Percentiles rank a stretch among this genome's conserved stretches.
phyloP scores from a whole-genome alignment of 2,113 vertebrate species.

The Pteronura brasiliensis region DNA sequence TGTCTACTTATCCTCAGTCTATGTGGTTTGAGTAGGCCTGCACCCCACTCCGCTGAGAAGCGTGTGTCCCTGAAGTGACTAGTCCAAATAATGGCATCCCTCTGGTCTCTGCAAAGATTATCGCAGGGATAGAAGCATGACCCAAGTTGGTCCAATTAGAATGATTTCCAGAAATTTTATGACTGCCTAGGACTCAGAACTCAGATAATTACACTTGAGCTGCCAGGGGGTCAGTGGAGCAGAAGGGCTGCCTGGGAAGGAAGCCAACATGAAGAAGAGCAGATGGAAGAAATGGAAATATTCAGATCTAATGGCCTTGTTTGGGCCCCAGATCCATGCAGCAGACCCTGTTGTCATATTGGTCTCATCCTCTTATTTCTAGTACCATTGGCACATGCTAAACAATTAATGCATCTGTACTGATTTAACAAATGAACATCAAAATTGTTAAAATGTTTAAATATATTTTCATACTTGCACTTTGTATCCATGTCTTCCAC shows the following conservation, averaged over 20 bases:
- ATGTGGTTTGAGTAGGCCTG: neutral
- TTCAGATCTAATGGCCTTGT: neutral
- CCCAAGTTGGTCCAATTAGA: neutral
- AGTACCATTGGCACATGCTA: neutral
- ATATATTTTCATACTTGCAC: neutral
- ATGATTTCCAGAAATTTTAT: neutral
- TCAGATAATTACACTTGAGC: neutral
- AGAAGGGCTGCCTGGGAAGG: constrained; percentile 15
- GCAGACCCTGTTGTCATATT: neutral
- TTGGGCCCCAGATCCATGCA: neutral
- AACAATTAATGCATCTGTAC: neutral
- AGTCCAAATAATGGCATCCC: neutral
- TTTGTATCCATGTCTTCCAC: neutral
- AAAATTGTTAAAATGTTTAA: neutral
- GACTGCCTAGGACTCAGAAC: neutral
- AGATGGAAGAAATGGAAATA: constrained; percentile 48
- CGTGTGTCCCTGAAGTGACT: neutral
- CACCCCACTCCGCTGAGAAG: neutral
- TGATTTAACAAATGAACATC: neutral
- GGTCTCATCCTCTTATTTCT: neutral
- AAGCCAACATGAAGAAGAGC: constrained; percentile 23
- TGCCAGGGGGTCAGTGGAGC: neutral
- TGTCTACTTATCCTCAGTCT: neutral
- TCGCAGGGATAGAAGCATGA: neutral
- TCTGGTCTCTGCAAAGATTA: neutral